phyloP scores from a whole-genome alignment of 2,113 vertebrate species.

The Lathamus discolor region DNA sequence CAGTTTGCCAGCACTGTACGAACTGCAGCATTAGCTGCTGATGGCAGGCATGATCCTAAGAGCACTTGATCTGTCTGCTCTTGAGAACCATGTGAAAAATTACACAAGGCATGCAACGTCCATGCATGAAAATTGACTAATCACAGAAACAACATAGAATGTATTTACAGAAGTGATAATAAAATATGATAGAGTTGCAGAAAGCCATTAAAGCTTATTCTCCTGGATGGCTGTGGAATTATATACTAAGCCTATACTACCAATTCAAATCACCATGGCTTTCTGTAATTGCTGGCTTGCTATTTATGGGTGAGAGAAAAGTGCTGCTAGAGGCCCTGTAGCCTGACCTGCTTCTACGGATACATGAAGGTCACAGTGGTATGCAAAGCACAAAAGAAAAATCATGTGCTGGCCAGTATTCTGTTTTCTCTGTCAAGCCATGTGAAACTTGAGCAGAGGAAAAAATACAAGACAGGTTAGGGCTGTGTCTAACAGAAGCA shows the following conservation, averaged over 20 bases:
- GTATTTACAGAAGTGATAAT: neutral
- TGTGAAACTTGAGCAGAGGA: neutral
- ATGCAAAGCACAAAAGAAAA: neutral
- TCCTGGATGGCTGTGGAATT: neutral
- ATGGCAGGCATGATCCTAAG: neutral
- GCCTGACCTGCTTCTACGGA: neutral
- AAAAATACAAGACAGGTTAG: neutral
- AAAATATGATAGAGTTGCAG: neutral
- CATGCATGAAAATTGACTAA: neutral
- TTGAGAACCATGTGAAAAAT: neutral
- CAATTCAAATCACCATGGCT: neutral
- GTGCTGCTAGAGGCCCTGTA: neutral
- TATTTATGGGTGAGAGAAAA: neutral
- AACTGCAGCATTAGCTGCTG: neutral
- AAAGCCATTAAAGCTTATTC: neutral
- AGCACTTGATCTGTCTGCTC: neutral
- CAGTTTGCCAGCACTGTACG: rapidly evolving
- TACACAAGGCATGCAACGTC: neutral
- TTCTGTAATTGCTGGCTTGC: neutral
- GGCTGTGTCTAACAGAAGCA: neutral
- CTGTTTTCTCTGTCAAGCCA: neutral
- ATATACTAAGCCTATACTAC: neutral
- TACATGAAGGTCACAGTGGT: neutral
- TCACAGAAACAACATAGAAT: neutral
- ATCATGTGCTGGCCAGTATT: neutral